These are phyloP conservation scores for Oncopeltus fasciatus DNA, from an alignment of 1,140 invertebrate genomes.

Conservation along the genomic window DNA sequence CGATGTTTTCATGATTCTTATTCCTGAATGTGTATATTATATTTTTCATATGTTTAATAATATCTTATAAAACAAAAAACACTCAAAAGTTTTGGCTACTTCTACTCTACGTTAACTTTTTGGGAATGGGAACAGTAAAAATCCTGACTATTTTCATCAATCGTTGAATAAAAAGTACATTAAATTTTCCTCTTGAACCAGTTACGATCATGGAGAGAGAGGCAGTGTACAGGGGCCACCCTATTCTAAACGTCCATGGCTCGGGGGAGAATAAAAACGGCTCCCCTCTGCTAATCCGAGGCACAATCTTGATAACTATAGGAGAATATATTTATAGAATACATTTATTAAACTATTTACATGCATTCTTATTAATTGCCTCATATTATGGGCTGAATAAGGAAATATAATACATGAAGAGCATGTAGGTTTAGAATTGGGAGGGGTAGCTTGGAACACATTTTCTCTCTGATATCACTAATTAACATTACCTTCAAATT, in stretches of 20 bases:
- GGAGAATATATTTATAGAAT: neutral
- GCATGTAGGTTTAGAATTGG: no score
- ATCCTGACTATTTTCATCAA: no score
- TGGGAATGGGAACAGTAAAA: neutral
- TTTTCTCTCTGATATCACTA: neutral
- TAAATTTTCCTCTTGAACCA: no score
- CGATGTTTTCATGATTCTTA: neutral
- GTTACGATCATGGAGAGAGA: no score
- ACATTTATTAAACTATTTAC: neutral
- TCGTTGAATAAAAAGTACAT: no score
- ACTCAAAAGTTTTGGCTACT: neutral
- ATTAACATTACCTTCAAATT: neutral
- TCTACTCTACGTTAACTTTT: neutral
- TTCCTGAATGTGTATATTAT: neutral
- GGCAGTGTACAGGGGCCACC: no score
- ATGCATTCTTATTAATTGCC: neutral
- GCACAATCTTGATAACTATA: no score
- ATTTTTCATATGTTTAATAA: neutral
- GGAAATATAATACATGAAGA: neutral
- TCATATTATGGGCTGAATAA: neutral
- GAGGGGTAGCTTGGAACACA: neutral
- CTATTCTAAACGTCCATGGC: no score
- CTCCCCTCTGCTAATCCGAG: no score
- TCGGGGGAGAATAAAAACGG: no score
- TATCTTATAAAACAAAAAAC: neutral